A percentile compares a stretch with the other conserved stretches of the same genome.
Evolutionary conservation across 2,888 invertebrate species (phyloP).

Genomic region (Aporophyla lueneburgensis): DNA sequence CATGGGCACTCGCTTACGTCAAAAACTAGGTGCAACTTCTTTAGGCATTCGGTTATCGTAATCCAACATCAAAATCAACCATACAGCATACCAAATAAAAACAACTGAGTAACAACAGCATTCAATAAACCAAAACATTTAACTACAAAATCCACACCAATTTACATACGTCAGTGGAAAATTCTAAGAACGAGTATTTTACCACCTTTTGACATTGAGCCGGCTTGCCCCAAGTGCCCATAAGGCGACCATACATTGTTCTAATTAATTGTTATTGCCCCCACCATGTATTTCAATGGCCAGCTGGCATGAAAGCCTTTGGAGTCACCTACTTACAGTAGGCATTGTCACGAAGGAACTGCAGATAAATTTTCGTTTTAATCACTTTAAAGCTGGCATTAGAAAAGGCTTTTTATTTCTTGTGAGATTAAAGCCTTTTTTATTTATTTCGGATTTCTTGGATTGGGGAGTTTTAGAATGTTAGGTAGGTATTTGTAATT

Average conservation of each 20-base stretch:
- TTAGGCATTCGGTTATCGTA: not conserved
- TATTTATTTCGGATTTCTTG: slow-evolving; percentile 5
- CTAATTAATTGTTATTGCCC: slow-evolving; percentile 88
- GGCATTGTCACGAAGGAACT: slow-evolving; percentile 74
- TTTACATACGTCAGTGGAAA: slow-evolving; percentile 41
- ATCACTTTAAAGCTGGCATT: slow-evolving; percentile 75
- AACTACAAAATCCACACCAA: slow-evolving; percentile 42
- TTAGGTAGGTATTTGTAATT: not conserved
- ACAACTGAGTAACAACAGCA: not conserved
- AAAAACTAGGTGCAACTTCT: not conserved
- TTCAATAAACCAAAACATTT: slow-evolving; percentile 34
- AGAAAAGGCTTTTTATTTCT: slow-evolving; percentile 65
- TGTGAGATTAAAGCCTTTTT: slow-evolving; percentile 18
- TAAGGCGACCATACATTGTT: slow-evolving; percentile 81
- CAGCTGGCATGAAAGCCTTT: slow-evolving; percentile 80
- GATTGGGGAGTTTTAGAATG: not conserved
- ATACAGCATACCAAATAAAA: slow-evolving; percentile 11
- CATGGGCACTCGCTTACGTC: no score
- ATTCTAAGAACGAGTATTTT: slow-evolving; percentile 58
- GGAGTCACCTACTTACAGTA: slow-evolving; percentile 69
- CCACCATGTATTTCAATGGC: slow-evolving; percentile 82
- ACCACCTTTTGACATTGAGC: slow-evolving; percentile 71
- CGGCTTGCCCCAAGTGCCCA: slow-evolving; percentile 64
- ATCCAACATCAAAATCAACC: not conserved
- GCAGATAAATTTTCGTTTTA: slow-evolving; percentile 77